Evolutionary conservation across 2,113 vertebrate genomes (phyloP), one percentile per base, ranked within the genome.

Genomic region (Gasterosteus nipponicus): DNA sequence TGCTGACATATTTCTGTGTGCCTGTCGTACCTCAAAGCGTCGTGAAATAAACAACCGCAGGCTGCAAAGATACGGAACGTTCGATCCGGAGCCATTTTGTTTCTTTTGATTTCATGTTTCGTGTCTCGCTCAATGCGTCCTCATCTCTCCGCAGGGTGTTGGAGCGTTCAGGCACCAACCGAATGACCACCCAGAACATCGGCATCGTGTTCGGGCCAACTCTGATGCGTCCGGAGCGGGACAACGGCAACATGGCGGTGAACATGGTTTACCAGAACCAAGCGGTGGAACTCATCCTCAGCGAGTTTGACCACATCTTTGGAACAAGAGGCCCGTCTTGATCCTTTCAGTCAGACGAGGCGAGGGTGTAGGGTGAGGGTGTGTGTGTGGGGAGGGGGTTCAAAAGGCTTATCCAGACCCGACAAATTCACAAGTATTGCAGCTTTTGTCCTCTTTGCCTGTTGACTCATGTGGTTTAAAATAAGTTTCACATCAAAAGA

Each of bases 191-290:
- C 8, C 96, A 98, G 89, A 98, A 98, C 93, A 94, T 98, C 29
- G 96, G 96, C 67, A 97, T 98, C n/a, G 97, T 98, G 69, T 98
- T 98, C 5, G 97, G 96, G 4, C 96, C 97, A 0, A 97, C 97
- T 0, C 91, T 98, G 53, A 95, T 98, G 93, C 93, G 97, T 11
- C 94, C 96, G 0, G 95, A 97, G 88, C 88, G 91, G 61, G 97
- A 98, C 81, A 91, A 86, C 16, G 88, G 91, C 69, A 96, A 96
- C 91, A 95, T 96, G 92, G 95, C 94, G 1, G 84, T 93, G 26
- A 95, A 93, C 76, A 95, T 96, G 94, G 77, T 95, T 12, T 95
- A 95, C 87, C 96, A 97, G 90, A 96, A 94, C 88, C 96, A 96
- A 85, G 95, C 94, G 0, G 95, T 97, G 75, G 96, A 98, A 85